Conservation (phyloP, 23 tunicate genomes). For the Diplosoma virens region DNA sequence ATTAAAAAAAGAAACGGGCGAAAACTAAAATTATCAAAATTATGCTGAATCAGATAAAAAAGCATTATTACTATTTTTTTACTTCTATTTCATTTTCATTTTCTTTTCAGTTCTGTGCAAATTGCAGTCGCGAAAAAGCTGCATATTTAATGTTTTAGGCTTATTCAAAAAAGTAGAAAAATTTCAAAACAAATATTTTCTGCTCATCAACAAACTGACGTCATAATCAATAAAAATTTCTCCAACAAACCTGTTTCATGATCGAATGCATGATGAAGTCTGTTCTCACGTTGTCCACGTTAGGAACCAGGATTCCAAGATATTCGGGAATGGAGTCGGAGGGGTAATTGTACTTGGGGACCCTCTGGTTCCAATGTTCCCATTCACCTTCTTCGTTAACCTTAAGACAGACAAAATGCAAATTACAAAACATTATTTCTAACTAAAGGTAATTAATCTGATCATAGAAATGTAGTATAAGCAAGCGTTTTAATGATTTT, state of each 20-base stretch:
- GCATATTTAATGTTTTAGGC: too few species aligned
- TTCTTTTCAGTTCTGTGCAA: too few species aligned
- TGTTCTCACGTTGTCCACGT: conserved; percentile 97
- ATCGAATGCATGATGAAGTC: conserved; percentile 88
- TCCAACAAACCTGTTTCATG: conserved; percentile 89
- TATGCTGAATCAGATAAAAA: too few species aligned
- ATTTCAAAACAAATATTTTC: too few species aligned
- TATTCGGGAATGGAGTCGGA: conserved; percentile 94
- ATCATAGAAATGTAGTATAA: background rate
- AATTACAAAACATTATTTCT: background rate
- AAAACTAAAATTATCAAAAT: too few species aligned
- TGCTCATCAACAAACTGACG: too few species aligned
- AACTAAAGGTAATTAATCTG: background rate
- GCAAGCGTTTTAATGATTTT: background rate
- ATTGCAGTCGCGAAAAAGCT: too few species aligned
- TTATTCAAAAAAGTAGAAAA: too few species aligned
- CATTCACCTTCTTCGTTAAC: conserved; percentile 93
- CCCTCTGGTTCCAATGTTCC: conserved; percentile 90
- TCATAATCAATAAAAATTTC: background rate
- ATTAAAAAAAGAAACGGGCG: too few species aligned
- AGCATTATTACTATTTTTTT: too few species aligned
- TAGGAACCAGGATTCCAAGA: conserved; percentile 89
- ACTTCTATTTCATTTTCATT: too few species aligned
- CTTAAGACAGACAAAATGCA: conserved; percentile 8
- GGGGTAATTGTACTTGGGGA: conserved; percentile 91